Evolutionary conservation across 92 coral and sea anemone species (phyloP).

Genomic region (Umimayanthus chanpuru): DNA sequence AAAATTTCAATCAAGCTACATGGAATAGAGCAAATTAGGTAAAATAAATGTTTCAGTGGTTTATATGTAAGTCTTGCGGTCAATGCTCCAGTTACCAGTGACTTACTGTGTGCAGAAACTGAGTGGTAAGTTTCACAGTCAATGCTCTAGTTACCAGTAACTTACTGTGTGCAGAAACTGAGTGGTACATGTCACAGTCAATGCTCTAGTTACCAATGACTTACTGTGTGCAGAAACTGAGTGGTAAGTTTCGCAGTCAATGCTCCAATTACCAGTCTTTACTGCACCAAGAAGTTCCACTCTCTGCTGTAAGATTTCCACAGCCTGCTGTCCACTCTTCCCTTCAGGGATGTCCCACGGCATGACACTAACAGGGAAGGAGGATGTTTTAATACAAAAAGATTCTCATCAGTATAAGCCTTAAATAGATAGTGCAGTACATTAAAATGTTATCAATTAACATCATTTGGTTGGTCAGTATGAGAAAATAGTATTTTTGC

Average conservation of each 20-base stretch:
- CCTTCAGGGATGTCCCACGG: conserved; percentile 93
- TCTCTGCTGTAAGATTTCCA: conserved; percentile 82
- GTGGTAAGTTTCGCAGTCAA: conserved; percentile 93
- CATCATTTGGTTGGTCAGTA: too few relatives aligned
- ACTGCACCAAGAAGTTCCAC: conserved; percentile 91
- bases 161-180: conserved; percentile 70
- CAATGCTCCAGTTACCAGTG: conserved; percentile 77
- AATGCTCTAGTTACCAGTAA: conserved; percentile 69
- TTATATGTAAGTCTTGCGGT: background rate
- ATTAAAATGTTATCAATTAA: too few relatives aligned
- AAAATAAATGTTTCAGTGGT: conserved; percentile 41
- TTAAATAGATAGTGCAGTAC: too few relatives aligned
- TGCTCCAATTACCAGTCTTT: conserved; percentile 87
- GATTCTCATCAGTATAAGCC: too few relatives aligned
- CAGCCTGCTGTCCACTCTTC: conserved; percentile 88
- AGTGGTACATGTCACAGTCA: conserved; percentile 79
- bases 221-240: conserved; percentile 71
- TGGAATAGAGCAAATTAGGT: too few relatives aligned
- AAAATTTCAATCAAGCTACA: too few relatives aligned
- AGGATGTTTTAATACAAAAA: background rate
- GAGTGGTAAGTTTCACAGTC: conserved; percentile 72
- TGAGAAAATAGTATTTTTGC: too few relatives aligned
- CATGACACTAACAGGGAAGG: conserved; percentile 67
- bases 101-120: conserved; percentile 66
- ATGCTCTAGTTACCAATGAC: conserved; percentile 79